Percentiles rank a stretch among this genome's conserved stretches.
Evolutionary conservation across 2,113 vertebrate genomes (phyloP).

Genomic region (Bolborhynchus lineola): DNA sequence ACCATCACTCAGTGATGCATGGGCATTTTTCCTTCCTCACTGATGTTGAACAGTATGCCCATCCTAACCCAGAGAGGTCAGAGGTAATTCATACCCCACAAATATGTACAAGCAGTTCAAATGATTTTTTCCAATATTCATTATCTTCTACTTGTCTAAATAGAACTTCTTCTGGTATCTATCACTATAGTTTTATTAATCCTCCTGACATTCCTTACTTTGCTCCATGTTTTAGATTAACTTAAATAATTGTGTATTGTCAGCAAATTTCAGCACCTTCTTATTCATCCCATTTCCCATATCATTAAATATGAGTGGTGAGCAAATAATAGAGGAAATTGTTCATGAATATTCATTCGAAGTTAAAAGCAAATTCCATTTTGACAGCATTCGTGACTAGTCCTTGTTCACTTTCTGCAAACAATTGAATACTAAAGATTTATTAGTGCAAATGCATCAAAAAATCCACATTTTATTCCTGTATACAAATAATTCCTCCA

Average conservation of each 20-base stretch:
- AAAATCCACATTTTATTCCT: neutral
- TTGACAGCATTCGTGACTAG: slow-evolving; percentile 4
- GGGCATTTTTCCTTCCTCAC: neutral
- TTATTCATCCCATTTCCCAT: slow-evolving; percentile 57
- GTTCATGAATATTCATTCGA: slow-evolving; percentile 68
- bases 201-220: slow-evolving; percentile 32
- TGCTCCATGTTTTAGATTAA: slow-evolving; percentile 40
- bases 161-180: slow-evolving; percentile 21
- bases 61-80: slow-evolving; percentile 6
- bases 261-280: slow-evolving; percentile 57
- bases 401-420: slow-evolving; percentile 32
- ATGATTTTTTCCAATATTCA: slow-evolving; percentile 31
- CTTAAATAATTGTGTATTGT: slow-evolving; percentile 57
- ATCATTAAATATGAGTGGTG: slow-evolving; percentile 67
- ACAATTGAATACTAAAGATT: neutral
- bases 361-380: slow-evolving; percentile 52
- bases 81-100: slow-evolving; percentile 1
- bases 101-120: neutral
- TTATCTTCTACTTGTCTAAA: slow-evolving; percentile 3
- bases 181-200: slow-evolving; percentile 42
- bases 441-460: neutral
- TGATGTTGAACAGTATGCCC: neutral
- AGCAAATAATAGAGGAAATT: slow-evolving; percentile 58
- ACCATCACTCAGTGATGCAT: neutral
- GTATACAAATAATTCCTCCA: neutral